These are phyloP conservation scores for Erpetoichthys calabaricus DNA, from an alignment of 2,797 vertebrate species.

Conservation along the genomic window DNA sequence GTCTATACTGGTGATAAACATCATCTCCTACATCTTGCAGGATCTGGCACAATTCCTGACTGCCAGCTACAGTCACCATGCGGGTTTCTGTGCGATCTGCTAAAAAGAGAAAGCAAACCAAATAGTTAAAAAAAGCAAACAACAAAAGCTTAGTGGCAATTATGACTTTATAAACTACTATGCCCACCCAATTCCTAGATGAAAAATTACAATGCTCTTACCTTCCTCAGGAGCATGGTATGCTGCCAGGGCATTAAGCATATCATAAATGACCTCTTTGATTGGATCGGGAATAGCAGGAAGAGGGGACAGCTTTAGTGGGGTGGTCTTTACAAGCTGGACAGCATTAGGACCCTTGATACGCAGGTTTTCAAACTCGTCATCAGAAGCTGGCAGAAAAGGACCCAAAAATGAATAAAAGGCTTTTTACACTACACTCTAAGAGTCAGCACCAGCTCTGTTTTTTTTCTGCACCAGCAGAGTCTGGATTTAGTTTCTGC, in stretches of 20 bases:
- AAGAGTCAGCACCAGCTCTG: no score
- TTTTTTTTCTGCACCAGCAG: no score
- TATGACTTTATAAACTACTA: no score
- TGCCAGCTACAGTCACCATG: slow-evolving; percentile 43
- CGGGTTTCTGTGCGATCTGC: slow-evolving; percentile 69
- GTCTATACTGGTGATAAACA: slow-evolving; percentile 83
- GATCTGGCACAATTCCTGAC: slow-evolving; percentile 80
- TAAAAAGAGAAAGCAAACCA: slow-evolving; percentile 15
- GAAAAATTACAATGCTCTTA: no score
- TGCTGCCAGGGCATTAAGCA: slow-evolving; percentile 86
- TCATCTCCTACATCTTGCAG: slow-evolving; percentile 84
- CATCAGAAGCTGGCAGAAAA: slow-evolving; percentile 69
- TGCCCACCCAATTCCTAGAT: background rate
- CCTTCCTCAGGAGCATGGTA: slow-evolving; percentile 88
- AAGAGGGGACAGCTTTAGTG: slow-evolving; percentile 74
- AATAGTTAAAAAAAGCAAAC: background rate
- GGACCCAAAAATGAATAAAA: slow-evolving; percentile 14
- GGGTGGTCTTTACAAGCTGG: slow-evolving; percentile 87
- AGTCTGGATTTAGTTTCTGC: no score
- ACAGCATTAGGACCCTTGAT: slow-evolving; percentile 92
- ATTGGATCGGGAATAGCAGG: slow-evolving; percentile 86
- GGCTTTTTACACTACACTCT: no score
- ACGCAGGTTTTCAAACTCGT: slow-evolving; percentile 89
- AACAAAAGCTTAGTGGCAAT: no score
- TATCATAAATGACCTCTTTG: slow-evolving; percentile 89